phyloP scores from a whole-genome alignment of 2,888 invertebrate species.

The Odontocerum albicorne region DNA sequence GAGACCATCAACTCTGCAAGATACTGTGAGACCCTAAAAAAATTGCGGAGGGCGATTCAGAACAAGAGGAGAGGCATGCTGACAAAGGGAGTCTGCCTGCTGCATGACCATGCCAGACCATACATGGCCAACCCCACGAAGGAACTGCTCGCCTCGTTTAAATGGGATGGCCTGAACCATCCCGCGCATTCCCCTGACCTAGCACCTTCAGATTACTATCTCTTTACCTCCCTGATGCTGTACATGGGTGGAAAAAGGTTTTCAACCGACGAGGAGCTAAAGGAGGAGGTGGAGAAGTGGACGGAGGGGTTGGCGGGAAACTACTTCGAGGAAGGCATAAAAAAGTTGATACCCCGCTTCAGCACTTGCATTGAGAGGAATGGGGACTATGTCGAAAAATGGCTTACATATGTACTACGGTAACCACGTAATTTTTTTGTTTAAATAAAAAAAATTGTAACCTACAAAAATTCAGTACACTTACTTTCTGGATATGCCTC shows the following conservation, averaged over 20 bases:
- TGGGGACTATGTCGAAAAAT: too few relatives aligned
- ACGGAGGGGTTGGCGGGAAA: too few relatives aligned
- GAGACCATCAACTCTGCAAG: constrained; percentile 20
- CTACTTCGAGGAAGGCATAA: too few relatives aligned
- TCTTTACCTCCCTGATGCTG: constrained; percentile 17
- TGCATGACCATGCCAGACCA: constrained; percentile 16
- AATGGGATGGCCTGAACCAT: constrained; percentile 20
- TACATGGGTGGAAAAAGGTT: constrained; percentile 18
- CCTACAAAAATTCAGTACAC: too few relatives aligned
- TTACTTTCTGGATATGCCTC: too few relatives aligned
- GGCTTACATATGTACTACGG: too few relatives aligned
- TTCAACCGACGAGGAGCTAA: constrained; percentile 8
- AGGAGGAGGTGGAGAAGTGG: too few relatives aligned
- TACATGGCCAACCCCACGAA: too few relatives aligned
- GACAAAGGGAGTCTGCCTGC: constrained; percentile 27
- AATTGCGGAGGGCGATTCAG: constrained; percentile 27
- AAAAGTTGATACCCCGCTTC: too few relatives aligned
- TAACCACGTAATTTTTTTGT: too few relatives aligned
- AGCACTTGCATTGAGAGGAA: too few relatives aligned
- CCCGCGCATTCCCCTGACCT: constrained; percentile 15
- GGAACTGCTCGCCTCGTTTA: constrained; percentile 10
- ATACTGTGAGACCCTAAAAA: constrained; percentile 30
- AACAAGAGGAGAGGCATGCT: constrained; percentile 30
- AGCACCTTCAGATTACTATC: constrained; percentile 16
- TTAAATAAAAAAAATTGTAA: too few relatives aligned